Evolutionary conservation across 2,797 vertebrate genomes (phyloP), one percentile per base, ranked within the genome.

Genomic region (Columba guinea): DNA sequence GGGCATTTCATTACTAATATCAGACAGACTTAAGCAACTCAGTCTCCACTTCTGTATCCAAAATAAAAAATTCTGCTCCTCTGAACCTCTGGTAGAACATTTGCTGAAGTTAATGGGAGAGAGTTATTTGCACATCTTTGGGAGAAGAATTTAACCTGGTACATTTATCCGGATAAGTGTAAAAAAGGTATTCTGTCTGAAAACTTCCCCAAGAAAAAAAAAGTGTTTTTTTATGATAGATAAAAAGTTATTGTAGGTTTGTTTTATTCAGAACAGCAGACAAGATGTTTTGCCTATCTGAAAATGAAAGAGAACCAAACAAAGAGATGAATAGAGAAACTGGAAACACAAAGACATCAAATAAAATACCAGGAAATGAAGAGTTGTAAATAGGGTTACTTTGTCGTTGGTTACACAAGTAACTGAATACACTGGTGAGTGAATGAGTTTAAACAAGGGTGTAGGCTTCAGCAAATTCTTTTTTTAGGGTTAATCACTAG

Each of bases 401-500:
- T 90, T 96, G 94, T 96, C 70, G 5, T 46, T 85, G 69, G 97
- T 95, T 96, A 92, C 74, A 74, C 80, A 96, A 96, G 97, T 96
- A 97, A 98, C 48, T 91, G 91, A 98, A 97, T 96, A 96, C 93
- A 91, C 79, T 63, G 78, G 85, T 4, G 34, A 95, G 80, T 90
- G 91, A 96, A 92, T 90, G 95, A 96, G 86, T 95, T 97, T 97
- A 97, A 97, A 97, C 73, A 96, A 95, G 96, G 96, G 95, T 97
- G 96, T 95, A 97, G 95, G 94, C 97, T 95, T 91, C 93, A 97
- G 94, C 79, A 96, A 85, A 94, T 97, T 97, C 98, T 97, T 97
- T 97, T 96, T 96, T 89, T 96, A 95, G 94, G 84, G 87, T 98
- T 99, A 99, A 99, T 99, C 98, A 98, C 98, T 97, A 97, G 98